Percentiles rank a stretch among this genome's conserved stretches.
Evolutionary conservation across 2,113 vertebrate genomes (phyloP).

Genomic region (Variabilichromis moorii): DNA sequence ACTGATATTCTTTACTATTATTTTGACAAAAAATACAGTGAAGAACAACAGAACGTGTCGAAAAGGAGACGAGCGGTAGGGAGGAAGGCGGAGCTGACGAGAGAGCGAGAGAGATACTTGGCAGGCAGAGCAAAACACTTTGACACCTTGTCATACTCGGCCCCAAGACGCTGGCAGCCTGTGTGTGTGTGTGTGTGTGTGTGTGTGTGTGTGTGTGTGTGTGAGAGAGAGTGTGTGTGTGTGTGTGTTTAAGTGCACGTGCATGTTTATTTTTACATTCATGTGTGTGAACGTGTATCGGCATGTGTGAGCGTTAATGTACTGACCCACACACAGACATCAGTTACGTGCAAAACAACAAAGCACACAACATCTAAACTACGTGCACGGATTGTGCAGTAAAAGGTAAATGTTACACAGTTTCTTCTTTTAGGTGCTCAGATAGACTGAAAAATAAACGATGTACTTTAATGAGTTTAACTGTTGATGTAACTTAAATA

Average conservation of each 20-base stretch:
- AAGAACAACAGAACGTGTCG: not conserved
- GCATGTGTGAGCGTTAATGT: not conserved
- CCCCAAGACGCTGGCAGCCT: slow-evolving; percentile 13
- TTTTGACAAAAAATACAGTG: not conserved
- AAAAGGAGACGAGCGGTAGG: not conserved
- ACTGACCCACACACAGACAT: not conserved
- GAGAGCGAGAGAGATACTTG: not conserved
- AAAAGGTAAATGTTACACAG: not conserved
- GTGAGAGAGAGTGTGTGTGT: not conserved
- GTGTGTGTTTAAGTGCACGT: not conserved
- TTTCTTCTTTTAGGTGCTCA: not conserved
- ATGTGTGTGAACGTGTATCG: not conserved
- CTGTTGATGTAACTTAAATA: not conserved
- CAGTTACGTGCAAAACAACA: not conserved
- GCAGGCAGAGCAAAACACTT: slow-evolving; percentile 23
- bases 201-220: not conserved
- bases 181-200: not conserved
- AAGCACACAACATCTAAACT: not conserved
- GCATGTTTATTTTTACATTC: not conserved
- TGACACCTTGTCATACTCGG: slow-evolving; percentile 43
- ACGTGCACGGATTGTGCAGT: accelerated
- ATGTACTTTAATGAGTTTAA: not conserved
- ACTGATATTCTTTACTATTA: not conserved
- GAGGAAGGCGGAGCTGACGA: not conserved
- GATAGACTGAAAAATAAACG: accelerated